Conservation (phyloP, 2,888 invertebrate species). For the Caenorhabditis sp. region DNA sequence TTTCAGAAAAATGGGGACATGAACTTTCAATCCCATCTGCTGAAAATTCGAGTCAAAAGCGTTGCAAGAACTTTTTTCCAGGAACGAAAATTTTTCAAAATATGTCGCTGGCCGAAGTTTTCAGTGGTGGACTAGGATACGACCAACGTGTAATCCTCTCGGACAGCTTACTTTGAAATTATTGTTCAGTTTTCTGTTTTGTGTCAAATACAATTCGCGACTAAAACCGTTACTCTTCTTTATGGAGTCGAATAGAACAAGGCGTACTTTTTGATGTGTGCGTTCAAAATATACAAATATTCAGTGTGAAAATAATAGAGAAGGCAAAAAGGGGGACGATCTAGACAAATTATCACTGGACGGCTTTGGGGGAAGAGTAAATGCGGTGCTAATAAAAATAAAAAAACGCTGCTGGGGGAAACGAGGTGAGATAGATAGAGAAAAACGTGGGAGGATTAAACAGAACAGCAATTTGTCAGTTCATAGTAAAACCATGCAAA, state of each 20-base stretch:
- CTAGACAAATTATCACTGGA: conserved; percentile 27
- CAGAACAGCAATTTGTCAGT: conserved; percentile 23
- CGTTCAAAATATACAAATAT: conserved; percentile 58
- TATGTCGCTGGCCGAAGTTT: not conserved
- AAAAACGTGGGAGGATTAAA: conserved; percentile 14
- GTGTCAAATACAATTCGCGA: too few relatives aligned
- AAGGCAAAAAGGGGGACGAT: too few relatives aligned
- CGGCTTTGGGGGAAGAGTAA: not conserved
- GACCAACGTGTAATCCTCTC: not conserved
- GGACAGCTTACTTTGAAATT: too few relatives aligned
- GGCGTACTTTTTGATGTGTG: conserved; percentile 13
- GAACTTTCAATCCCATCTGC: too few relatives aligned
- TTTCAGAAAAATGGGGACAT: too few relatives aligned
- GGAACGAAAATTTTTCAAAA: too few relatives aligned
- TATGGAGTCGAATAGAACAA: conserved; percentile 21
- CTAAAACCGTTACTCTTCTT: conserved; percentile 27
- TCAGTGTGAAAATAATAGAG: conserved; percentile 25
- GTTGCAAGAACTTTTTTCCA: too few relatives aligned
- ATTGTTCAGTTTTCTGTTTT: too few relatives aligned
- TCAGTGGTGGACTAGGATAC: not conserved
- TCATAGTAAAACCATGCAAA: not conserved
- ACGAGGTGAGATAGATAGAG: not conserved
- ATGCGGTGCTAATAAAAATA: conserved; percentile 44
- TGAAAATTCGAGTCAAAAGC: too few relatives aligned
- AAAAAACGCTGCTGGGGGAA: too few relatives aligned